Conservation (phyloP, 1,140 invertebrate genomes). For the Drosophila arawakana region DNA sequence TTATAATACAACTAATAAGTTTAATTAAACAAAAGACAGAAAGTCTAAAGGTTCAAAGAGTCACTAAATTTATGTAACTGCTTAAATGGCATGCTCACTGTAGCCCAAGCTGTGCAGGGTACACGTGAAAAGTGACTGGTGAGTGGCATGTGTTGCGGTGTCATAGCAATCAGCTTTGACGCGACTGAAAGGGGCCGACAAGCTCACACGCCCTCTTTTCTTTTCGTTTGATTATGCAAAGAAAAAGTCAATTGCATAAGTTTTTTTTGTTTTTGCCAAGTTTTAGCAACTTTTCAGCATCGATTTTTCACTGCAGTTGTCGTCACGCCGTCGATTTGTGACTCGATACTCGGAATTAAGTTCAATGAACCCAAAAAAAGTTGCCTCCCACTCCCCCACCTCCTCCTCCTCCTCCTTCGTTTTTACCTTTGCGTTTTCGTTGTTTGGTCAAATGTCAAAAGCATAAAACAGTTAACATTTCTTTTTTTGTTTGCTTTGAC, state of each 20-base stretch:
- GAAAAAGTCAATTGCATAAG: slow-evolving; percentile 48
- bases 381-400: not conserved
- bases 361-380: slow-evolving; percentile 32
- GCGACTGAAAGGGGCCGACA: slow-evolving; percentile 28
- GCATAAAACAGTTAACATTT: slow-evolving; percentile 23
- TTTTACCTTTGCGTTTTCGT: slow-evolving; percentile 7
- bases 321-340: slow-evolving; percentile 30
- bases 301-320: slow-evolving; percentile 54
- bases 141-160: slow-evolving; percentile 24
- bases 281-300: slow-evolving; percentile 37
- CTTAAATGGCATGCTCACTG: not conserved
- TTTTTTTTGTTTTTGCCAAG: slow-evolving; percentile 13
- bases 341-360: slow-evolving; percentile 21
- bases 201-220: slow-evolving; percentile 47
- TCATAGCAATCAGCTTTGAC: slow-evolving; percentile 35
- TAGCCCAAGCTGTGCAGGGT: not conserved
- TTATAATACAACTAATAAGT: no score
- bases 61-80: no score
- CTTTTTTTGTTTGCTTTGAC: slow-evolving; percentile 19
- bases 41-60: no score
- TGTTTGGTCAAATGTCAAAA: slow-evolving; percentile 44
- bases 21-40: no score
- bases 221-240: slow-evolving; percentile 36
- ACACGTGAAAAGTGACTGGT: slow-evolving; percentile 5
- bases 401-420: not conserved